Percentiles rank a stretch among this genome's conserved stretches.
Conservation (phyloP, 2,888 invertebrate genomes). For the Aleiodes testaceus region DNA sequence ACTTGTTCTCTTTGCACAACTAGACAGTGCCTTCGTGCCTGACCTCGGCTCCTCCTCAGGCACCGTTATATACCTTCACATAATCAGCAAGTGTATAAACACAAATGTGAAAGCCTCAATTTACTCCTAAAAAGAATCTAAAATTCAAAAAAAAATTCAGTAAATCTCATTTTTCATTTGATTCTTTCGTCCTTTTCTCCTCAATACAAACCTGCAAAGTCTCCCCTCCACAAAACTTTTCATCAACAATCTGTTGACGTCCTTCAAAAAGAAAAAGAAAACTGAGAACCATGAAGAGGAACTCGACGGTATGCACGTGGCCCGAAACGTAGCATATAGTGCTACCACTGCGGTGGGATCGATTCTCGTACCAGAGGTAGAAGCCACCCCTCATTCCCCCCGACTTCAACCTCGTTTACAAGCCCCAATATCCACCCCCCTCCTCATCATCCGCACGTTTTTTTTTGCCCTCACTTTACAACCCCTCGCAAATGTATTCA, state of each 20-base stretch:
- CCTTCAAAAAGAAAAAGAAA: not conserved
- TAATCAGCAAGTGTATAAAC: too few relatives aligned
- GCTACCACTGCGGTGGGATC: slow-evolving; percentile 68
- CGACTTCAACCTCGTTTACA: slow-evolving; percentile 56
- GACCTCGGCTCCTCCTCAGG: slow-evolving; percentile 37
- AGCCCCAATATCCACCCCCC: slow-evolving; percentile 61
- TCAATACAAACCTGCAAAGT: not conserved
- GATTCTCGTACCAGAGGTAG: slow-evolving; percentile 66
- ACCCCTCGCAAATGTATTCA: not conserved
- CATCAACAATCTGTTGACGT: slow-evolving; percentile 16
- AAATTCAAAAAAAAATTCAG: too few relatives aligned
- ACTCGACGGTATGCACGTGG: slow-evolving; percentile 62
- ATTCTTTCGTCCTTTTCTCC: not conserved
- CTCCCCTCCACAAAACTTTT: not conserved
- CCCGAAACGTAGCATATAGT: slow-evolving; percentile 56
- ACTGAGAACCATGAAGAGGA: not conserved
- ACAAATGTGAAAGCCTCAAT: too few relatives aligned
- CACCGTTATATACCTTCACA: slow-evolving; percentile 34
- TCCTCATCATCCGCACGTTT: slow-evolving; percentile 20
- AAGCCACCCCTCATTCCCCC: slow-evolving; percentile 43
- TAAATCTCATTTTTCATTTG: too few relatives aligned
- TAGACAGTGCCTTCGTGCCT: slow-evolving; percentile 29
- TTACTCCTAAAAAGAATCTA: too few relatives aligned
- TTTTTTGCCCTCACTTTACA: slow-evolving; percentile 5
- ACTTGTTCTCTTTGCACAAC: slow-evolving; percentile 24